phyloP scores from a whole-genome alignment of 2,113 vertebrate genomes.

The Andinoacara biseriatus region DNA sequence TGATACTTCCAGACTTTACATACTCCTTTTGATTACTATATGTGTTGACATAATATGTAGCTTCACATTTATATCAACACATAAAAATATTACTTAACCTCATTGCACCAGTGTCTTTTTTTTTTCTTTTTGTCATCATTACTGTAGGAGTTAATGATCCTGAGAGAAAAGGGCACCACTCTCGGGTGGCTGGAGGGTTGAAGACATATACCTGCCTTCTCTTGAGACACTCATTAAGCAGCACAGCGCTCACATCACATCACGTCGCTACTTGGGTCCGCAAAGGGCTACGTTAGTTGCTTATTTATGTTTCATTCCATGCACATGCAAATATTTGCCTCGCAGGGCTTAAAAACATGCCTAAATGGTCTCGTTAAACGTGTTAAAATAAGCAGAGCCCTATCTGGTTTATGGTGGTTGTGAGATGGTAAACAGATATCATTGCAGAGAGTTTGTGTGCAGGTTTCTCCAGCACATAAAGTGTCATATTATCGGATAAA shows the following conservation, averaged over 20 bases:
- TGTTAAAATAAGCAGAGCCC: neutral
- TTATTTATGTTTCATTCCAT: conserved; percentile 43
- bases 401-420: neutral
- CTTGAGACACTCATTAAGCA: conserved; percentile 72
- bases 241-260: conserved; percentile 43
- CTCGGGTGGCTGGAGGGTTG: conserved; percentile 59
- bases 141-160: conserved; percentile 74
- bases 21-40: conserved; percentile 11
- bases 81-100: conserved; percentile 48
- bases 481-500: neutral
- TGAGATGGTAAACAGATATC: conserved; percentile 1
- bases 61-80: conserved; percentile 45
- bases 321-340: conserved; percentile 24
- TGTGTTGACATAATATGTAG: conserved; percentile 31
- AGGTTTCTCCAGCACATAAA: neutral
- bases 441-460: neutral
- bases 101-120: conserved; percentile 30
- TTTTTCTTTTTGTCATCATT: conserved; percentile 45
- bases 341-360: neutral
- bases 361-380: conserved; percentile 33
- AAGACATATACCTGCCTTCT: conserved; percentile 68
- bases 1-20: neutral
- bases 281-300: conserved; percentile 29
- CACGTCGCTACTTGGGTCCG: conserved; percentile 15
- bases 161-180: conserved; percentile 60